These are phyloP conservation scores for Neolamprologus modestus DNA, from an alignment of 2,113 vertebrate genomes.

Conservation along the genomic window DNA sequence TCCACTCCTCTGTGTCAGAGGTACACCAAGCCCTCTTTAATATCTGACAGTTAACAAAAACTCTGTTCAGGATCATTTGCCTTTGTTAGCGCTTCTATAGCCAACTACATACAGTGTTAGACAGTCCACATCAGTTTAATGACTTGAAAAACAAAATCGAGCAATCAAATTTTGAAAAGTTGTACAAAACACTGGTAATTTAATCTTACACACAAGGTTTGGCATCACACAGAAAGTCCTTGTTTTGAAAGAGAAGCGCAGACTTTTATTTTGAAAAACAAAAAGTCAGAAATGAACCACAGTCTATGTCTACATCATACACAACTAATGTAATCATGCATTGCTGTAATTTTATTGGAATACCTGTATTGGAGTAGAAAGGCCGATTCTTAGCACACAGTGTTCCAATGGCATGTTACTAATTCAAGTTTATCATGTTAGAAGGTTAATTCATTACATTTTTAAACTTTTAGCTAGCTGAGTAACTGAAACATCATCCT, in stretches of 20 bases:
- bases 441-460: background rate
- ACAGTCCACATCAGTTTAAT: background rate
- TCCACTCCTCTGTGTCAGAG: background rate
- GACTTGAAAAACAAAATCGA: background rate
- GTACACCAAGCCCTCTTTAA: background rate
- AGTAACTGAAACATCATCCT: background rate
- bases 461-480: background rate
- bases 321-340: background rate
- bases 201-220: background rate
- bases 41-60: background rate
- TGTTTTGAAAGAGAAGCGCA: background rate
- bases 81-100: background rate
- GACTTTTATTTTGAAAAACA: background rate
- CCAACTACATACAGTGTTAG: background rate
- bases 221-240: background rate
- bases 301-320: background rate
- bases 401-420: background rate
- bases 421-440: background rate
- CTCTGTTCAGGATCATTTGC: background rate
- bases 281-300: background rate
- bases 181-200: background rate
- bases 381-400: background rate
- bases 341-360: background rate
- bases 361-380: background rate
- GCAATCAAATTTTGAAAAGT: background rate